These are phyloP conservation scores for Drosophila elegans DNA, from an alignment of 1,140 invertebrate species.

Conservation along the genomic window DNA sequence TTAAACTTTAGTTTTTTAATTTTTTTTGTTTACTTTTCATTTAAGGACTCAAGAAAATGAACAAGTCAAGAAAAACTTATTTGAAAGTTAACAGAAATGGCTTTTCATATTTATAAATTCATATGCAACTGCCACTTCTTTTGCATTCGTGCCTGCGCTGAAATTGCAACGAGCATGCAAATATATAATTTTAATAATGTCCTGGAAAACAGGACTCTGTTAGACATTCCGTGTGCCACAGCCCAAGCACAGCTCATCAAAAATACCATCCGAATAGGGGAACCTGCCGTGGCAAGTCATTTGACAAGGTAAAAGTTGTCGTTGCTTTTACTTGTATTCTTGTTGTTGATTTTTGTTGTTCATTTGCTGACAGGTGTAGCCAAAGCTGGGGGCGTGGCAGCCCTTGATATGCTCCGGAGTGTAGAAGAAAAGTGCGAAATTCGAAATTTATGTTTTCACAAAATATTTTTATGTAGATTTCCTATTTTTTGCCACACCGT, in stretches of 20 bases:
- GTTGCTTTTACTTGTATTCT: conserved; percentile 13
- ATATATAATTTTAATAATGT: conserved; percentile 82
- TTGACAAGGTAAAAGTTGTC: conserved; percentile 56
- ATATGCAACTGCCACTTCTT: conserved; percentile 61
- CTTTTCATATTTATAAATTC: conserved; percentile 75
- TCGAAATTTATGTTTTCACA: conserved; percentile 60
- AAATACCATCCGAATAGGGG: conserved; percentile 60
- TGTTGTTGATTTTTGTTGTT: conserved; percentile 48
- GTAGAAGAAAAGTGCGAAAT: conserved; percentile 44
- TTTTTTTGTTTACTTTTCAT: neutral
- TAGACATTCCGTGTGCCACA: neutral
- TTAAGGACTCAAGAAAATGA: conserved; percentile 13
- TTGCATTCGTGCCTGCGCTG: conserved; percentile 41
- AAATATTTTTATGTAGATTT: conserved; percentile 70
- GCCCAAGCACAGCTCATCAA: conserved; percentile 57
- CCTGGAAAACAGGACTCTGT: conserved; percentile 41
- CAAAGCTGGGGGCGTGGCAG: conserved; percentile 1
- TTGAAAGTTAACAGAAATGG: conserved; percentile 51
- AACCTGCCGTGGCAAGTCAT: conserved; percentile 54
- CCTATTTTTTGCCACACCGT: conserved; percentile 5
- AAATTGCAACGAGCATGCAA: conserved; percentile 81
- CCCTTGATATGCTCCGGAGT: conserved; percentile 33
- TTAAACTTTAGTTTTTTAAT: neutral
- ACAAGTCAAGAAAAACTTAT: conserved; percentile 6
- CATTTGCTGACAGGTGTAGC: conserved; percentile 21